Evolutionary conservation across 2,113 vertebrate species (phyloP), one percentile per base, ranked within the genome.

Genomic region (Eclectus roratus): DNA sequence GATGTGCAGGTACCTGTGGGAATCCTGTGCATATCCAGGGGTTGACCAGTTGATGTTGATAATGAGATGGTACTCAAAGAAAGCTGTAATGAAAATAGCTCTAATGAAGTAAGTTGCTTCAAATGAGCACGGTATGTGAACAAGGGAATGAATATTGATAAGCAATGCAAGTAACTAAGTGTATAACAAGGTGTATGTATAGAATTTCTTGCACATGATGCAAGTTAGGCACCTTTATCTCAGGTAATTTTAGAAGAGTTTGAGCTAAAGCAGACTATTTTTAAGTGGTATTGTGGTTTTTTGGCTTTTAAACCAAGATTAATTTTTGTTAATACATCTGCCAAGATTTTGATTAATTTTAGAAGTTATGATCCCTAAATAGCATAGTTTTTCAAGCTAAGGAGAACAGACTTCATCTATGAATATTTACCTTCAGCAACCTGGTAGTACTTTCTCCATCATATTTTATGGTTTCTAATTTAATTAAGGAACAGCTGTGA

Each of bases 401-500:
- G 73, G 33, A 58, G 60, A 78, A 17, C 44, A 78, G 84, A 8
- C 17, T 80, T 61, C 37, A 70, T 73, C 60, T 65, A 33, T 46
- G 31, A 91, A 50, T 95, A 74, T 87, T 93, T 91, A 89, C 90
- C 73, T 93, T 91, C 60, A 66, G 56, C 55, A 91, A 74, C 46
- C 35, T 90, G 68, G 41, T 78, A 46, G 46, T 85, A 44, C 60
- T 78, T 89, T 80, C 44, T 84, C 21, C 63, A 77, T 80, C 72
- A 78, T 55, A 58, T 94, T 94, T 91, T 65, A 84, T 73, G 29
- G 65, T 72, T 58, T 65, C 68, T 65, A 80, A 66, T 91, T 87
- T 94, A 84, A 93, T 94, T 84, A 73, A 46, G 41, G 79, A 91
- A 84, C 80, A 94, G 74, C 87, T 94, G 81, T 87, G 79, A 60